These are phyloP conservation scores for Bucco capensis DNA, from an alignment of 2,113 vertebrate species.

Conservation along the genomic window DNA sequence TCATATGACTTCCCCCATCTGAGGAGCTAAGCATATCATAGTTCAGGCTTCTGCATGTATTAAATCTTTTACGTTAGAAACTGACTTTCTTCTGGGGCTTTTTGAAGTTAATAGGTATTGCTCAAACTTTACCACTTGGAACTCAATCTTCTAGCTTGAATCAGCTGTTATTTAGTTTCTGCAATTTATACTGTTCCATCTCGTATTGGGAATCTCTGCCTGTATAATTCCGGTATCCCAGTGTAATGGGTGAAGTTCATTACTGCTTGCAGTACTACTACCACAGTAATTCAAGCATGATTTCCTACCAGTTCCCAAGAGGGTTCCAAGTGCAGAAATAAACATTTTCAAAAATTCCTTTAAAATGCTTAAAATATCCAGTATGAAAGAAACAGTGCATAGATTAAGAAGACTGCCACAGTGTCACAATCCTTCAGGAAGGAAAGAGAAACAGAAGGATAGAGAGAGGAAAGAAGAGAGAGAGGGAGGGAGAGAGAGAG, in stretches of 20 bases:
- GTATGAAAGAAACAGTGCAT: not conserved
- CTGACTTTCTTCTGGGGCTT: not conserved
- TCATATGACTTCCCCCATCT: not conserved
- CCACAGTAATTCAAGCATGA: not conserved
- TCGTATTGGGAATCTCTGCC: not conserved
- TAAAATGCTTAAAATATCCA: not conserved
- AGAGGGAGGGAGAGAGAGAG: rapidly evolving
- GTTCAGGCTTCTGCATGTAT: not conserved
- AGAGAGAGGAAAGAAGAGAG: not conserved
- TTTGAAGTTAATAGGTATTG: not conserved
- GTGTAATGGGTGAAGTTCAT: not conserved
- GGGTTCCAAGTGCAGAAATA: not conserved
- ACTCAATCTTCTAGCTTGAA: not conserved
- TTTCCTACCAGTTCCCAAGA: not conserved
- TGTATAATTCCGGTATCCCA: not conserved
- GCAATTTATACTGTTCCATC: not conserved
- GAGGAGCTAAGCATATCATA: not conserved
- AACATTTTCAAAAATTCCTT: not conserved
- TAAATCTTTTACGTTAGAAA: not conserved
- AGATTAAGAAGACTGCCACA: not conserved
- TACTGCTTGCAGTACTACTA: not conserved
- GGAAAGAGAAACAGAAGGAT: rapidly evolving
- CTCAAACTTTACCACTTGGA: not conserved
- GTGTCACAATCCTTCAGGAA: not conserved
- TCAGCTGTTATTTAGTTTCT: not conserved